Base-by-base conservation (phyloP, 2,888 invertebrate species). In the Pachymerium ferrugineum region DNA sequence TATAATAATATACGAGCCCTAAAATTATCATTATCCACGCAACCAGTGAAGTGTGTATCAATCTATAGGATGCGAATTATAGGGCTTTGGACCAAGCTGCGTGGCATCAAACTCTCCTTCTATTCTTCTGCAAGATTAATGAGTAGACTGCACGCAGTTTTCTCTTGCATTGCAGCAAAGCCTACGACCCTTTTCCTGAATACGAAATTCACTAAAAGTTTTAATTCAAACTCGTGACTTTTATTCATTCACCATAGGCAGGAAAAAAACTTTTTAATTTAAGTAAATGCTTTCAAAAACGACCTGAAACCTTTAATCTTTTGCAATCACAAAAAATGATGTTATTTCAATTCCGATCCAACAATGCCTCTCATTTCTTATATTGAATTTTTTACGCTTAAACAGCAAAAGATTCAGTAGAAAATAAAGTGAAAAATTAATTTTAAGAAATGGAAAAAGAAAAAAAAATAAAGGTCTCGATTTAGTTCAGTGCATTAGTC, bases 61-160 rank as follows among this genome's bases (percentile, higher is more conserved):
- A 62, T 62, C 62, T 62, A 38, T 38, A 62, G 10, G 28, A 28
- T 25, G 62, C 62, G 62, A 62, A 62, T 62, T 62, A 62, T 25
- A 62, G 62, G 62, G 62, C 62, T 62, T 62, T 62, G 62, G 62
- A 62, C 28, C 62, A 62, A 62, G 62, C 62, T 25, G 62, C 62
- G 25, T 62, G 62, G 62, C 62, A 62, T 62, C 62, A 62, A 62
- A 62, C 62, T 62, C 62, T 28, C 12, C 62, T 62, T 62, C 62
- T 62, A 62, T 62, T 62, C 62, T 62, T 62, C 62, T 62, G 28
- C 62, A 62, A 62, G 62, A 62, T 62, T 62, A 62, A 62, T 62
- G 62, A 62, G 62, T n/a, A 22, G 28, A 25, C 62, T 62, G 62
- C 62, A 62, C 25, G 62, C 62, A 62, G 62, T 12, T 28, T 28